Evolutionary conservation across 2,113 vertebrate genomes (phyloP), one percentile per base, ranked within the genome.

Genomic region (Cichladusa arquata): DNA sequence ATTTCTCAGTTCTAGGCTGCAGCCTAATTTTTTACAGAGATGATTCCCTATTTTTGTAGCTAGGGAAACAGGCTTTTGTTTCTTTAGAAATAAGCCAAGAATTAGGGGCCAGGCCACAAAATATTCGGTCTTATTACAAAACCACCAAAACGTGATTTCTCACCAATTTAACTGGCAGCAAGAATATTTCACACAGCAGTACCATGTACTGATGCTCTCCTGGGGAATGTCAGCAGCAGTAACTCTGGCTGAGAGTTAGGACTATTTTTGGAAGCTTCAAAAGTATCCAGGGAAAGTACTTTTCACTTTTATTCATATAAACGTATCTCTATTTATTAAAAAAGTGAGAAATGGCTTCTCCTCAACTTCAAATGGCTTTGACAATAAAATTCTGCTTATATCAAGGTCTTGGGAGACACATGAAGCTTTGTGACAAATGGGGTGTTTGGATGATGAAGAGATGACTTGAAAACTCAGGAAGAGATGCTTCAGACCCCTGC

Each of bases 261-360:
- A 91, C 77, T 95, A 97, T 97, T 97, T 94, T 88, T 96, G 88
- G 96, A 94, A 92, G n/a, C 71, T 96, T 95, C 81, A 72, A 69
- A 95, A 89, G 66, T 72, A 93, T 85, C 95, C 64, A 89, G 95
- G 73, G 86, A 83, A 95, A 96, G 88, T 90, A 44, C 74, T 80
- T 96, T 90, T 92, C 73, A 87, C 81, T 94, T 95, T 92, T 96
- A 97, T 97, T 97, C 94, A 95, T 92, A 92, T 87, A 92, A 97
- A 97, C 72, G 40, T 90, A 96, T 88, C 84, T 45, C 93, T 96
- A 91, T 94, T 93, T 96, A 96, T 97, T 96, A 82, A 96, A 97
- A 97, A 97, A 96, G 79, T 90, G 93, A 93, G 90, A 93, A 94
- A 96, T 86, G 50, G 44, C 65, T 95, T 95, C 65, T 94, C 85